phyloP scores from a whole-genome alignment of 2,113 vertebrate genomes.

The Suncus etruscus region DNA sequence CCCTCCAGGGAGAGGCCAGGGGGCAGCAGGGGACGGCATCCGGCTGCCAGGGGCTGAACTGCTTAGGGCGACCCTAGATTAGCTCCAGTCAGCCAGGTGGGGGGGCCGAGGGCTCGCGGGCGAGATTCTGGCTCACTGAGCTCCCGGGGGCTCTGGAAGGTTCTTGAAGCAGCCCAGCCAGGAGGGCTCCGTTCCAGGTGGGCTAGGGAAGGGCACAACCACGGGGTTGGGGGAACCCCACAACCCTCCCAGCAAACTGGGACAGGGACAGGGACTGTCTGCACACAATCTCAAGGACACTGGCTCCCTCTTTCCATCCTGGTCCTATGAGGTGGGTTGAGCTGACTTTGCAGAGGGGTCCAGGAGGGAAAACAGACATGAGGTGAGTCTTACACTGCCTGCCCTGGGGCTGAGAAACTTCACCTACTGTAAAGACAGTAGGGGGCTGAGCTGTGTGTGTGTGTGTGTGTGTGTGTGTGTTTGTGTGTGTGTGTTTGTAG shows the following conservation, averaged over 20 bases:
- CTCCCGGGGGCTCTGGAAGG: conserved; percentile 64
- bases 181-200: conserved; percentile 86
- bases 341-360: not conserved
- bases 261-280: not conserved
- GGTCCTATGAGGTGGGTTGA: not conserved
- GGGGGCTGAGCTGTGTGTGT: too few relatives aligned
- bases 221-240: not conserved
- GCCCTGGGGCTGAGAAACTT: not conserved
- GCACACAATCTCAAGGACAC: too few relatives aligned
- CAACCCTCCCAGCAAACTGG: not conserved
- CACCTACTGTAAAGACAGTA: not conserved
- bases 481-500: too few relatives aligned
- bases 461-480: not conserved
- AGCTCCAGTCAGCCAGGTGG: conserved; percentile 30
- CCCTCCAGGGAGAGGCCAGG: not conserved
- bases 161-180: conserved; percentile 86
- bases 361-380: not conserved
- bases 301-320: not conserved
- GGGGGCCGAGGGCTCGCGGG: conserved; percentile 71
- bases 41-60: conserved; percentile 73
- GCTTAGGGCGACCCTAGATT: conserved; percentile 74
- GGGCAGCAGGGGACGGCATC: not conserved
- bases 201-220: not conserved
- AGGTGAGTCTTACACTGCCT: too few relatives aligned
- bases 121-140: conserved; percentile 47